Conservation (phyloP, 2,113 vertebrate genomes). For the Pseudopipra pipra region DNA sequence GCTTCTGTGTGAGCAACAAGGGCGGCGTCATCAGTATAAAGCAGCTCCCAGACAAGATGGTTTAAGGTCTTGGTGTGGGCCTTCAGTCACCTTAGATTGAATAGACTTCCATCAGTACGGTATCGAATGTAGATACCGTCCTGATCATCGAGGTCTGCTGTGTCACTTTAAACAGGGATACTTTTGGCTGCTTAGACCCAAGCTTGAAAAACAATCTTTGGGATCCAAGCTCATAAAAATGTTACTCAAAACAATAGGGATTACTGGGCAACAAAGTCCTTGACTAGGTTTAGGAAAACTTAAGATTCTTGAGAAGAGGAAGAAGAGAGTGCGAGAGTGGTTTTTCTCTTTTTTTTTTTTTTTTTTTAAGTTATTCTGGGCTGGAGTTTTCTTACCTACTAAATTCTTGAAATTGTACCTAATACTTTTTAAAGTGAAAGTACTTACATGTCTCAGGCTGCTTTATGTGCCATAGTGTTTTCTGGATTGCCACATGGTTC, state of each 20-base stretch:
- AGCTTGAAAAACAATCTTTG: neutral
- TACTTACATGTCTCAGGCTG: neutral
- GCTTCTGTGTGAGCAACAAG: no score
- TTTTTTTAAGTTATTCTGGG: neutral
- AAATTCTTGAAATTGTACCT: neutral
- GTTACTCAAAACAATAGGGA: neutral
- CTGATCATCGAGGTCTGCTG: no score
- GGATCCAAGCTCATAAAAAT: neutral
- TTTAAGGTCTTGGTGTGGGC: no score
- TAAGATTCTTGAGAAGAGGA: neutral
- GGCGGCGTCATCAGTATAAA: no score
- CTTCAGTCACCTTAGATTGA: no score
- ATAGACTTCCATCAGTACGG: no score
- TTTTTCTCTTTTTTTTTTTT: neutral
- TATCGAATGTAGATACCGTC: no score
- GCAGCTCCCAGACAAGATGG: no score
- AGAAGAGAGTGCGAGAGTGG: neutral
- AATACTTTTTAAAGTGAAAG: neutral
- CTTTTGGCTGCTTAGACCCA: neutral
- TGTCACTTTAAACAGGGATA: neutral
- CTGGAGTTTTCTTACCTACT: neutral
- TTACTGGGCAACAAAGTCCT: neutral
- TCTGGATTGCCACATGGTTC: neutral
- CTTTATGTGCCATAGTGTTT: neutral
- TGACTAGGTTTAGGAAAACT: neutral